Base-by-base conservation (phyloP, 2,888 invertebrate species). In the Leucophenga maculata region DNA sequence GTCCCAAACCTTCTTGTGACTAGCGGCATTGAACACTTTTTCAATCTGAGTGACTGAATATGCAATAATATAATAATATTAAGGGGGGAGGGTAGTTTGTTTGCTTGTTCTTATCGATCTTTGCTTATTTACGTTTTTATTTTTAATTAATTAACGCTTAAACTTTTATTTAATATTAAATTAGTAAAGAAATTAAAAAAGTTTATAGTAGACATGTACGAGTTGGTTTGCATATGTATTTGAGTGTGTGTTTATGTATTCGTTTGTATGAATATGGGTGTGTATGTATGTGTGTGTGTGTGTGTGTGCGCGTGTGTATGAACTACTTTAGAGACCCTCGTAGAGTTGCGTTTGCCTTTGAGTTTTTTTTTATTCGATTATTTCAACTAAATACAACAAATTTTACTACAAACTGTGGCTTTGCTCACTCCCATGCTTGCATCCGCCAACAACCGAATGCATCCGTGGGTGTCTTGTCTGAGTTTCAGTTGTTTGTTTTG, bases 1-100 rank as follows among this genome's bases (percentile, higher is more conserved):
- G 93, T 98, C 98, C 98, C 98, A 98, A 90, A 96, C 97, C 91
- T 97, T 97, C 93, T 98, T 97, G 92, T 97, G 97, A 90, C 94
- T 94, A 89, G 97, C 96, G 87, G 96, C 95, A 90, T 92, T 91
- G 93, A 98, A 97, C 91, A 98, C 96, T 92, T 95, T 95, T 94
- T 97, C 97, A 92, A 98, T 97, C 94, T 97, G 97, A 93, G 95
- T 95, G 94, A 98, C 98, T 98, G 95, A 88, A 88, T 86, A 86
- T 85, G 83, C 87, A 88, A 88, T 86, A 85, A 87, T 88, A 87
- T 85, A 82, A 86, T 86, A 84, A 85, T 81, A 85, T 85, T 84
- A 85, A 83, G 83, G 80, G 80, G 80, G 80, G 76, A 77, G 79
- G 84, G 78, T 77, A 79, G 78, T 78, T 78, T 75, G 77, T 73